Base-by-base conservation (phyloP, 2,888 invertebrate genomes). In the Netelia inedita region DNA sequence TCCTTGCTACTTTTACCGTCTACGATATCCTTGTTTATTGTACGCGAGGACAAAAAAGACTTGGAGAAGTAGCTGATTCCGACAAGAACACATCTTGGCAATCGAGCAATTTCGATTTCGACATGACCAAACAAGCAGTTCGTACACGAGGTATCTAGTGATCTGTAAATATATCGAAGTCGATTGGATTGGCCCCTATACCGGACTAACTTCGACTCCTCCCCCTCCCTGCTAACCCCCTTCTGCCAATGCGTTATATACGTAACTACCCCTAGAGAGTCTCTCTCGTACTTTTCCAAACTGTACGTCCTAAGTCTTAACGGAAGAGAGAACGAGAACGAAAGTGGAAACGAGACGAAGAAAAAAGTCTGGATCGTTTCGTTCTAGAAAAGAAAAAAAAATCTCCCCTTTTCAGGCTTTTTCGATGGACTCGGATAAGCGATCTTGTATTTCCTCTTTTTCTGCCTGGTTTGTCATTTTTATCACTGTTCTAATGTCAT, bases 121-220 rank as follows among this genome's bases (percentile, higher is more conserved):
- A 92, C 92, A 89, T 88, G 89, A 87, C 88, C 85, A 85, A 88
- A 89, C 89, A 89, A 87, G 75, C 79, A 75, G 63, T 75, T 87
- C 83, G 86, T 87, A 91, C 88, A 79, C 85, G 84, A 87, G 83
- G 83, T 87, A 82, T 86, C 88, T 89, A 90, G 89, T 91, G 91
- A 91, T 91, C 91, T 91, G 91, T 92, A 91, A 91, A 90, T 92
- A 91, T 88, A 90, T 90, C 89, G 88, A 82, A 76, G 82, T 85
- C 88, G 87, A 91, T 91, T 91, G 91, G 90, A 90, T 90, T 89
- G 90, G 87, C 88, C 89, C 89, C 89, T 88, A 89, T 89, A 86
- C 65, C 79, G 86, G 79, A 82, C 87, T 88, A 90, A 88, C 90
- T 88, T 87, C 71, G 71, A 79, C 76, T 86, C 88, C 82, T 85